phyloP scores from a whole-genome alignment of 1,140 invertebrate species.

The Lasioglossum albipes region DNA sequence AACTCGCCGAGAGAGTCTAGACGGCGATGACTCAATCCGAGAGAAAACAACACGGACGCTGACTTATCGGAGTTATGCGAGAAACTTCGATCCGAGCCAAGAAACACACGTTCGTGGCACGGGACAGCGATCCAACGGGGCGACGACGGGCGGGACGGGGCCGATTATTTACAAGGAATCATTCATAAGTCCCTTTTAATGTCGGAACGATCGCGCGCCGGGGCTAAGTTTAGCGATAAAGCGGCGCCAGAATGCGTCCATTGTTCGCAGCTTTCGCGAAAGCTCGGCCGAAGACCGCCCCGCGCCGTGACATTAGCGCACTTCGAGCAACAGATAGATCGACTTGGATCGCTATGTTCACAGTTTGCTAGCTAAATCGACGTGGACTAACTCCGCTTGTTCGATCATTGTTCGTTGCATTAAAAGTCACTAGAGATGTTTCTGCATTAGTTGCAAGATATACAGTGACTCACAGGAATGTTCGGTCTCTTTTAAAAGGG shows the following conservation, averaged over 20 bases:
- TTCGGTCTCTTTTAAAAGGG: no score
- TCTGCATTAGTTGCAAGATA: no score
- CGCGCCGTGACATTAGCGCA: neutral
- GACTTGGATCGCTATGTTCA: no score
- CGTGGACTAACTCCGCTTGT: no score
- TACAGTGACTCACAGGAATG: no score
- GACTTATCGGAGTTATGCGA: neutral
- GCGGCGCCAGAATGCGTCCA: slow-evolving; percentile 32
- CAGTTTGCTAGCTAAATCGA: no score
- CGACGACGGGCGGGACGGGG: neutral
- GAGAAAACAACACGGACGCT: neutral
- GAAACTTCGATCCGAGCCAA: slow-evolving; percentile 1
- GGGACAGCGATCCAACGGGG: neutral
- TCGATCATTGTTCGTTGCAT: no score
- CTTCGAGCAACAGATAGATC: neutral
- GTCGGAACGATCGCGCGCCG: slow-evolving; percentile 15
- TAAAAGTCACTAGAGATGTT: no score
- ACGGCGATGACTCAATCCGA: no score
- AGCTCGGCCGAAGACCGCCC: neutral
- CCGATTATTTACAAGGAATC: slow-evolving; percentile 45
- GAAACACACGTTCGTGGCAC: neutral
- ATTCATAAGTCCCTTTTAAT: slow-evolving; percentile 39
- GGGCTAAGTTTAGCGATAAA: slow-evolving; percentile 41
- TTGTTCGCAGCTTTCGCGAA: slow-evolving; percentile 31
- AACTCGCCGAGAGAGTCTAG: no score